These are phyloP conservation scores for Enteromius thamalakanensis DNA, from an alignment of 2,797 vertebrate genomes.

Conservation along the genomic window DNA sequence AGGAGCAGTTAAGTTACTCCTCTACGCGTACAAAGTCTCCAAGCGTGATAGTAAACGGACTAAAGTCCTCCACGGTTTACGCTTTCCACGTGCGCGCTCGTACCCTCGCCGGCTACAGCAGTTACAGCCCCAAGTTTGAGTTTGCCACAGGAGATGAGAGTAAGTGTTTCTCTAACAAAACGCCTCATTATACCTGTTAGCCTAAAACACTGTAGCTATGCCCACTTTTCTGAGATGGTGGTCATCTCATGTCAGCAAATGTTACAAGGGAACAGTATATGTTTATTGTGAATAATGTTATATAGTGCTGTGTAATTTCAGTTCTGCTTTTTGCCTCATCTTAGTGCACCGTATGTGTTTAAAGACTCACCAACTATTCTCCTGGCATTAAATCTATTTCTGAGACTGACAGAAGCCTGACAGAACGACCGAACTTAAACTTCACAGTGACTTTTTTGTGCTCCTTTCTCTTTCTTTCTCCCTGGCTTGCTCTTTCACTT, in stretches of 20 bases:
- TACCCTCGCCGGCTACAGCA: constrained; percentile 90
- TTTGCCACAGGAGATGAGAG: constrained; percentile 93
- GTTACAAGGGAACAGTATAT: not conserved
- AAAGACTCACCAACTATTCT: not conserved
- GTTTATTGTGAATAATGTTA: not conserved
- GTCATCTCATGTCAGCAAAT: not conserved
- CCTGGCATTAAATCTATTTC: not conserved
- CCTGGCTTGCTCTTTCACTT: not conserved
- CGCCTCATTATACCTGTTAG: constrained; percentile 2
- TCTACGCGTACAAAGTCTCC: constrained; percentile 92
- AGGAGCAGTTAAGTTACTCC: constrained; percentile 96
- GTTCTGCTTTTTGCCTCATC: not conserved
- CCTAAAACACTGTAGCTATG: constrained; percentile 4
- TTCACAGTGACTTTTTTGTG: constrained; percentile 17
- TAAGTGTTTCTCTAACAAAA: constrained; percentile 65
- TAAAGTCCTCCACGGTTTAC: constrained; percentile 93
- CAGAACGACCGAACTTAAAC: not conserved
- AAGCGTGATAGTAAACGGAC: constrained; percentile 91
- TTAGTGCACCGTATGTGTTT: not conserved
- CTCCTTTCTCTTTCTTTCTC: not conserved
- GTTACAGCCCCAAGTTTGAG: constrained; percentile 95
- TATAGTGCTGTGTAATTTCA: not conserved
- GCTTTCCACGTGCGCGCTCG: constrained; percentile 94
- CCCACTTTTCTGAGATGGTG: constrained; percentile 8
- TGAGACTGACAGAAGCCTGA: not conserved